These are phyloP conservation scores for Geothlypis trichas DNA, from an alignment of 2,113 vertebrate genomes.

Conservation along the genomic window DNA sequence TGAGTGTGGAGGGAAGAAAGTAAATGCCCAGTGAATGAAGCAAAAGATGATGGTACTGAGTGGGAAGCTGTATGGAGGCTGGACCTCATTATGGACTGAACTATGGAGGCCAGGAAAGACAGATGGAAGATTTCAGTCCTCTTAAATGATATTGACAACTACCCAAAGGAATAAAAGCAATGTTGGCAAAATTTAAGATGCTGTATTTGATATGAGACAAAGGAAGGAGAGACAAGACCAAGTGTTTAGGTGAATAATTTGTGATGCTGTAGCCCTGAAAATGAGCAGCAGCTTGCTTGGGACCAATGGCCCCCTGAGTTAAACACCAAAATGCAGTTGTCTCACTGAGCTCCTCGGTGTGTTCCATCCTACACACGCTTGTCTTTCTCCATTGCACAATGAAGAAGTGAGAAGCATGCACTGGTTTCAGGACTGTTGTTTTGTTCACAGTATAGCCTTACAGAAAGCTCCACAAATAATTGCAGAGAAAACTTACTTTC, in stretches of 20 bases:
- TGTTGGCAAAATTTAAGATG: not conserved
- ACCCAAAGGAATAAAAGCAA: not conserved
- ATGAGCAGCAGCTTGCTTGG: not conserved
- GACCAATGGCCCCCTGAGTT: not conserved
- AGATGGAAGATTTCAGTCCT: not conserved
- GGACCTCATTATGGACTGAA: not conserved
- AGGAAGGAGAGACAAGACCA: not conserved
- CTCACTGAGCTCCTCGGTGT: not conserved
- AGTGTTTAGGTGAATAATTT: not conserved
- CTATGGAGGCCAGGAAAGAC: not conserved
- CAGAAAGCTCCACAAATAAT: not conserved
- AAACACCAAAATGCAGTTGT: not conserved
- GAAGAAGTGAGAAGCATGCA: not conserved
- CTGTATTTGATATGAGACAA: not conserved
- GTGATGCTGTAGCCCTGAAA: not conserved
- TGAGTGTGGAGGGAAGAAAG: not conserved
- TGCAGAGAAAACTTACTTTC: not conserved
- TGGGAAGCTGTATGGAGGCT: not conserved
- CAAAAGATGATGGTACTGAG: not conserved
- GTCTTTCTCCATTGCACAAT: not conserved
- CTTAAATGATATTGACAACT: not conserved
- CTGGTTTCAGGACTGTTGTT: not conserved
- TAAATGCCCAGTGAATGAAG: not conserved
- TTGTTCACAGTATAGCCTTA: not conserved
- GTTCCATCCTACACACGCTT: not conserved